These are phyloP conservation scores for Leptosomus discolor DNA, from an alignment of 2,113 vertebrate species.

Conservation along the genomic window DNA sequence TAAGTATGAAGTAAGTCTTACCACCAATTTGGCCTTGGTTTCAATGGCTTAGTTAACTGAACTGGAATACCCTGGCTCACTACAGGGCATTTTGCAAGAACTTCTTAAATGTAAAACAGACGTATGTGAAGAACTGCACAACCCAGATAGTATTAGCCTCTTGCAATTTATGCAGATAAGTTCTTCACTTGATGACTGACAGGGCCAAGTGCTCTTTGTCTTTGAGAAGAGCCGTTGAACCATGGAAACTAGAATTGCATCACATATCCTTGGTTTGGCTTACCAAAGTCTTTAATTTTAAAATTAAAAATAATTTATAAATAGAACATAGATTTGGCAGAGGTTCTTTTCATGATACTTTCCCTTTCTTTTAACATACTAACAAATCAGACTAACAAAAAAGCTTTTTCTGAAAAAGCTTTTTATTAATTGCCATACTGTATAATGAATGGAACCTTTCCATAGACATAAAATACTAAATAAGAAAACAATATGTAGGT, in stretches of 20 bases:
- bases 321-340: not conserved
- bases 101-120: not conserved
- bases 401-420: slow-evolving; percentile 19
- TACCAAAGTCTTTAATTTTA: slow-evolving; percentile 1
- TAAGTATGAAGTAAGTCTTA: not conserved
- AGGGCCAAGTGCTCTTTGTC: not conserved
- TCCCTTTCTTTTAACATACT: not conserved
- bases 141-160: not conserved
- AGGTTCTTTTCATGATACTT: slow-evolving; percentile 8
- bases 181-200: not conserved
- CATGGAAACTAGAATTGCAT: not conserved
- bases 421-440: not conserved
- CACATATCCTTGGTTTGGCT: not conserved
- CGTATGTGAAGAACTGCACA: not conserved
- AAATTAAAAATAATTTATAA: not conserved
- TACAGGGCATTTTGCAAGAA: not conserved
- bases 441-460: not conserved
- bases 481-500: slow-evolving; percentile 21
- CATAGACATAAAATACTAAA: slow-evolving; percentile 12
- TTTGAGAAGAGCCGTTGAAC: not conserved
- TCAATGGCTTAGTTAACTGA: not conserved
- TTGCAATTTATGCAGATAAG: not conserved
- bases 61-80: not conserved
- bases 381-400: slow-evolving; percentile 2
- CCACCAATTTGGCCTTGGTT: not conserved